Evolutionary conservation across 2,888 invertebrate genomes (phyloP), one percentile per base, ranked within the genome.

Genomic region (Trachelus stipa): DNA sequence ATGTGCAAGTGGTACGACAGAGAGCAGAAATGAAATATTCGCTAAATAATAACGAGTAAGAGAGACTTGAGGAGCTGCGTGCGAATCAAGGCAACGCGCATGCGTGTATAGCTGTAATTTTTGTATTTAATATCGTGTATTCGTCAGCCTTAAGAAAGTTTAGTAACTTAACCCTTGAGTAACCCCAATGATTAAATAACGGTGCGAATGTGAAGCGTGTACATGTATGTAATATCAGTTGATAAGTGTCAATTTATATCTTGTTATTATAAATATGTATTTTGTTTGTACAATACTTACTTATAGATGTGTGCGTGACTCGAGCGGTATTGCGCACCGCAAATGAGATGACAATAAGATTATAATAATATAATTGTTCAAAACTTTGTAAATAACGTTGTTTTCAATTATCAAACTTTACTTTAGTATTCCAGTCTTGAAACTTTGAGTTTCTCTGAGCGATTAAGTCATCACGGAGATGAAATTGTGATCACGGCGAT

Each of bases 241-340:
- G 73, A 73, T 86, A 87, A 86, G 87, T 81, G 86, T 35, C 35
- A 83, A 88, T 88, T 87, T 88, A 87, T 89, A 87, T 85, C 86
- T 89, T 90, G 89, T 90, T 91, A 88, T 85, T 87, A 86, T 88
- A 87, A 87, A 87, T 88, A 88, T 88, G 85, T 87, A 88, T 86
- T 40, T 84, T 88, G 87, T 87, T 89, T 85, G 87, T 90, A 89
- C 89, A 90, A 86, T 87, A 87, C 90, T 89, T 82, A 81, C 79
- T 77, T 81, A 80, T 79, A 79, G 79, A 78, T 76, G 79, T 77
- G 78, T 77, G 76, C 76, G 68, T 71, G 71, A 33, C 30, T 30
- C 69, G 30, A 69, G 69, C 30, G 69, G 69, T 12, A 69, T 30
- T 30, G 69, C 40, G 40, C 40, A 69, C 30, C 12, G 69, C 30